These are phyloP conservation scores for Heliothis peltigera DNA, from an alignment of 2,888 invertebrate genomes.

Conservation along the genomic window DNA sequence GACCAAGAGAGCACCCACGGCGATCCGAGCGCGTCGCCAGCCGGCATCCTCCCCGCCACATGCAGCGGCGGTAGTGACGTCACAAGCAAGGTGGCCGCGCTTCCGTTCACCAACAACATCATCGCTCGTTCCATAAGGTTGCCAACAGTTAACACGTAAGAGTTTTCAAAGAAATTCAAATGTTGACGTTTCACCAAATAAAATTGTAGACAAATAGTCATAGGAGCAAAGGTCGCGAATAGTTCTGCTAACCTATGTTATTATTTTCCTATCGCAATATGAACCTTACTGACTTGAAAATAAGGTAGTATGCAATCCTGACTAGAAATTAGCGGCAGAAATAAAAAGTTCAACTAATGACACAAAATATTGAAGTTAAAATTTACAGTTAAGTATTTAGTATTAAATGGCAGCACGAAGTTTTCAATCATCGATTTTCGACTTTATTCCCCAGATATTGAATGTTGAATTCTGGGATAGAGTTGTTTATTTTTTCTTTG, in stretches of 20 bases:
- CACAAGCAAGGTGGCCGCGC: too few relatives aligned
- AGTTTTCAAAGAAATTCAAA: conserved; percentile 61
- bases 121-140: too few relatives aligned
- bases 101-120: too few relatives aligned
- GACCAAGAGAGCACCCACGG: too few relatives aligned
- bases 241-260: conserved; percentile 51
- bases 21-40: too few relatives aligned
- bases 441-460: conserved; percentile 49
- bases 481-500: conserved; percentile 58
- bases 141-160: conserved; percentile 67
- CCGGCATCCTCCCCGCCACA: too few relatives aligned
- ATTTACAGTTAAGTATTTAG: conserved; percentile 72
- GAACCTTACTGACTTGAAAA: conserved; percentile 32
- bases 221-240: conserved; percentile 73
- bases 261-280: conserved; percentile 14
- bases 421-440: conserved; percentile 64
- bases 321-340: conserved; percentile 5
- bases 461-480: conserved; percentile 50
- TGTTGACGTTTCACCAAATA: conserved; percentile 80
- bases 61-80: too few relatives aligned
- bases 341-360: conserved; percentile 71
- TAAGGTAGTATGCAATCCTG: conserved; percentile 58
- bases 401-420: conserved; percentile 36
- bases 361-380: conserved; percentile 79
- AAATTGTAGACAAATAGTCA: conserved; percentile 76